Base-by-base conservation (phyloP, 2,113 vertebrate species). In the Cinclus mexicanus region DNA sequence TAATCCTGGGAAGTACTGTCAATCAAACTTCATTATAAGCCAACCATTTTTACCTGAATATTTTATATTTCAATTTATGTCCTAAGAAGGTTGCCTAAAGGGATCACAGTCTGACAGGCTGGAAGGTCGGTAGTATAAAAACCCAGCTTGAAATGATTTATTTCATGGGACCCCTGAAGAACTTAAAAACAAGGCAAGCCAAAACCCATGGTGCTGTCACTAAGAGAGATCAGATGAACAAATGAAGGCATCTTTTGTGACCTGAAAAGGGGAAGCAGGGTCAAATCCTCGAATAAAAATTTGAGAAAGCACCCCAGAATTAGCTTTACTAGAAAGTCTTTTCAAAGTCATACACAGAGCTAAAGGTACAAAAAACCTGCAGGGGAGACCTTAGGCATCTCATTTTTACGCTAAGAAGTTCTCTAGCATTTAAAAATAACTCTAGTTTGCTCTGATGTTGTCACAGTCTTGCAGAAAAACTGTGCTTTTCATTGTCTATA, bases 241-340 rank as follows among this genome's bases (percentile, higher is more conserved):
- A 97, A 94, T 9, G 64, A 86, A 93, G 79, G 90, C 83, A 93
- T 90, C 56, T 86, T 85, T 75, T 0, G 0, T 64, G 90, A 75
- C 53, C 68, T 65, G 92, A 87, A 92, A 95, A 96, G 90, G 76
- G 76, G 80, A 90, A 94, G 76, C 47, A 86, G 60, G 72, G 90
- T 93, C 86, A 94, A 84, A 92, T 64, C 72, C 71, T 89, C 25
- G 5, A 96, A 92, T 64, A 56, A 90, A 67, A 86, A 94, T 52
- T 63, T 3, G 2, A 94, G 49, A 89, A 81, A 89, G 37, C 26
- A 4, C 10, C 68, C 29, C 53, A 93, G 83, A 93, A 88, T 49
- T 29, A 90, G 79, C 22, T 89, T 93, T 84, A 68, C 41, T 90
- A 92, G 63, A 79, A 89, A 83, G 70, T 33, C 33, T 64, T 90